Percentiles rank a stretch among this genome's conserved stretches.
Evolutionary conservation across 2,797 vertebrate species (phyloP).

Genomic region (Peromyscus attwateri): DNA sequence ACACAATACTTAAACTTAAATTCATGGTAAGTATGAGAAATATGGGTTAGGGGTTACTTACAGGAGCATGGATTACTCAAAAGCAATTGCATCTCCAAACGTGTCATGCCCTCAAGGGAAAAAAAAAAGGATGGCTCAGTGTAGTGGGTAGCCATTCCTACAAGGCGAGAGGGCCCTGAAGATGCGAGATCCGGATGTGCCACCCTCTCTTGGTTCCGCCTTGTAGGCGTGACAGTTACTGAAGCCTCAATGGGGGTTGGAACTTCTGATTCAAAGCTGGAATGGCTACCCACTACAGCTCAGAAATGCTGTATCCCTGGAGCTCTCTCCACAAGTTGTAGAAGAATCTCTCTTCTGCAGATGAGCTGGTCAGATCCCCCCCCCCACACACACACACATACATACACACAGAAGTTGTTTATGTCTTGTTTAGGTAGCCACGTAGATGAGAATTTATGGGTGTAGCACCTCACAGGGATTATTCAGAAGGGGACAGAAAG

Average conservation of each 20-base stretch:
- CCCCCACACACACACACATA: neutral
- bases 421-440: neutral
- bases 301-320: too few species aligned
- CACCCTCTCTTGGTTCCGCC: too few species aligned
- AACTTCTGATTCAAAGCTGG: too few species aligned
- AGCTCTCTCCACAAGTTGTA: neutral
- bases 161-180: too few species aligned
- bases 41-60: neutral
- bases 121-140: neutral
- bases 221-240: too few species aligned
- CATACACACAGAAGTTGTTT: neutral
- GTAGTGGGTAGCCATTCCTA: too few species aligned
- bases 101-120: neutral
- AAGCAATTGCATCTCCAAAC: neutral
- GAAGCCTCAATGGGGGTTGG: too few species aligned
- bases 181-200: too few species aligned
- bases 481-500: neutral
- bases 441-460: neutral
- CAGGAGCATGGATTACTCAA: neutral
- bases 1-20: neutral
- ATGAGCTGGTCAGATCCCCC: neutral
- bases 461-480: neutral
- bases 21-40: neutral
- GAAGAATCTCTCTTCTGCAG: neutral
- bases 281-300: too few species aligned